A percentile compares a stretch with the other conserved stretches of the same genome.
Evolutionary conservation across 2,113 vertebrate species (phyloP).

Genomic region (Scophthalmus maximus): DNA sequence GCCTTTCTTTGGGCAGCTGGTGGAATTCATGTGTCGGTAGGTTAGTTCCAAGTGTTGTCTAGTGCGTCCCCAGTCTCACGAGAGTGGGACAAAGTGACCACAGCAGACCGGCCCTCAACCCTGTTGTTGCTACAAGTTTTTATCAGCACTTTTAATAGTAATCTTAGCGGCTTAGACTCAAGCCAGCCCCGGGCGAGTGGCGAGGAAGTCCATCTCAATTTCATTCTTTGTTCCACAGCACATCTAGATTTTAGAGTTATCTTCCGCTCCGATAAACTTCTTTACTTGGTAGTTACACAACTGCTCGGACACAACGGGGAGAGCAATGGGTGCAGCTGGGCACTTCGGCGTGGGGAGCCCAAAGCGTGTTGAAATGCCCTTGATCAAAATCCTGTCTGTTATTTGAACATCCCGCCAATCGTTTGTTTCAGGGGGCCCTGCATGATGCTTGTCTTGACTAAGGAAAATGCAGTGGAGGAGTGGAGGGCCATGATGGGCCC

Average conservation of each 20-base stretch:
- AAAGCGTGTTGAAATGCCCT: no score
- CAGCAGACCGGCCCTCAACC: conserved; percentile 31
- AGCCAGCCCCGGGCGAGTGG: conserved; percentile 51
- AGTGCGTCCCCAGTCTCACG: conserved; percentile 57
- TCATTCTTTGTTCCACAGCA: conserved; percentile 46
- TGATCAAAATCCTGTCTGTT: neutral
- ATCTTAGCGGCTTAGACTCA: conserved; percentile 50
- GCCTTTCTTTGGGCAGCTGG: conserved; percentile 84
- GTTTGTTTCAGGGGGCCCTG: conserved; percentile 81
- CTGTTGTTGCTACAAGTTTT: conserved; percentile 32
- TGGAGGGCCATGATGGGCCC: conserved; percentile 89
- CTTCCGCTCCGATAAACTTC: conserved; percentile 58
- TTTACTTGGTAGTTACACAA: conserved; percentile 56
- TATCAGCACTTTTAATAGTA: conserved; percentile 40
- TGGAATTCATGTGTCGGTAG: conserved; percentile 86
- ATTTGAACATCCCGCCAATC: neutral
- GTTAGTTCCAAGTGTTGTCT: conserved; percentile 90
- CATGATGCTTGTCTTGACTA: conserved; percentile 83
- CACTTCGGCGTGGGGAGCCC: neutral
- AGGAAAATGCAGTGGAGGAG: conserved; percentile 86
- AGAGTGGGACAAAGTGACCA: conserved; percentile 9
- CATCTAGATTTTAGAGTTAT: conserved; percentile 46
- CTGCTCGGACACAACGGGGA: conserved; percentile 14
- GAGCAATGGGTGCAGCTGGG: conserved; percentile 38
- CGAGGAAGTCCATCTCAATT: conserved; percentile 57